A percentile compares a stretch with the other conserved stretches of the same genome.
Evolutionary conservation across 2,113 vertebrate species (phyloP).

Genomic region (Indri indri): DNA sequence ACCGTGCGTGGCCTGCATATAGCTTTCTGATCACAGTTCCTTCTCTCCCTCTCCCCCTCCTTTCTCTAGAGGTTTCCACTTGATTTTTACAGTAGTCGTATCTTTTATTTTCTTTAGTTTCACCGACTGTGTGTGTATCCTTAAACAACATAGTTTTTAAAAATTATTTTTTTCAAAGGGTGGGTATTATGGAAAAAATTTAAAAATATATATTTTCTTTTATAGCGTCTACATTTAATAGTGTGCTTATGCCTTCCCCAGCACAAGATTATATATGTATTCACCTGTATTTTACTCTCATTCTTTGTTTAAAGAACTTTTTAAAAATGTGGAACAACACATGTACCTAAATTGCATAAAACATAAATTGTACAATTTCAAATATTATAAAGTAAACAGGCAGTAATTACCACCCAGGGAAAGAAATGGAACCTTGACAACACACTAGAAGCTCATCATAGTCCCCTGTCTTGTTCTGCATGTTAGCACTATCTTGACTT

Average conservation of each 20-base stretch:
- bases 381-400: not conserved
- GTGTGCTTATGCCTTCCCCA: not conserved
- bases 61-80: not conserved
- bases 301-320: conserved; percentile 11
- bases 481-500: not conserved
- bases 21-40: not conserved
- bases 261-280: not conserved
- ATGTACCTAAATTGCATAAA: not conserved
- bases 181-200: too few species aligned
- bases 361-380: not conserved
- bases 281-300: not conserved
- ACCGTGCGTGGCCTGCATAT: too few species aligned
- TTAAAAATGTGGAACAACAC: not conserved
- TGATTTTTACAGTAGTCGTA: not conserved
- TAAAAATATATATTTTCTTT: not conserved
- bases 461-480: not conserved
- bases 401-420: not conserved
- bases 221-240: not conserved
- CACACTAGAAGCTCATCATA: not conserved
- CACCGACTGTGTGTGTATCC: not conserved
- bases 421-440: not conserved
- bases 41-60: not conserved
- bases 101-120: not conserved
- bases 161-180: not conserved
- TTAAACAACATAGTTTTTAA: not conserved